phyloP scores from a whole-genome alignment of 2,888 invertebrate genomes.

The Pharmacophagus antenor region DNA sequence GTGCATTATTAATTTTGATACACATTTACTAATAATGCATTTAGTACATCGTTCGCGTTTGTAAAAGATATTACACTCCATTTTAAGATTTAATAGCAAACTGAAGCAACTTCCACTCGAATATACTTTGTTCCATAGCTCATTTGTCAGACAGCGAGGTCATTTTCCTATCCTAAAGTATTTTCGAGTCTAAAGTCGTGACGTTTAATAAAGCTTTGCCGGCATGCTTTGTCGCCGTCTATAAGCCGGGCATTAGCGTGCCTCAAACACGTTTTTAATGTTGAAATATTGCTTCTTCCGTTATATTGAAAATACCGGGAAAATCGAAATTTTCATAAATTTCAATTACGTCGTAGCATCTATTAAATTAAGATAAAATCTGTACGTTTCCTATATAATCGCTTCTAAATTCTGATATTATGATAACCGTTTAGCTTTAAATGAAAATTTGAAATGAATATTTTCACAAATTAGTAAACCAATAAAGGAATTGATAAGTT shows the following conservation, averaged over 20 bases:
- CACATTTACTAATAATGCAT: too few relatives aligned
- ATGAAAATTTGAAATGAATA: too few relatives aligned
- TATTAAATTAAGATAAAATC: too few relatives aligned
- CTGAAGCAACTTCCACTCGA: not conserved
- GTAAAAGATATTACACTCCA: too few relatives aligned
- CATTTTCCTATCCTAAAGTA: conserved; percentile 4
- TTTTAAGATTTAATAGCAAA: not conserved
- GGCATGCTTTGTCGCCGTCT: conserved; percentile 17
- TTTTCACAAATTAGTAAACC: too few relatives aligned
- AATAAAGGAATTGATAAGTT: too few relatives aligned
- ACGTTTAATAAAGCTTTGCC: conserved; percentile 24
- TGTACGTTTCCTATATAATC: too few relatives aligned
- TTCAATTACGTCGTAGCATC: not conserved
- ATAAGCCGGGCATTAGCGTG: conserved; percentile 5
- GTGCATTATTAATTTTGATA: too few relatives aligned
- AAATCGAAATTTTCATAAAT: not conserved
- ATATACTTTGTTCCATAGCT: not conserved
- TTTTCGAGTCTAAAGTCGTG: conserved; percentile 9
- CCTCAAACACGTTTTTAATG: conserved; percentile 13
- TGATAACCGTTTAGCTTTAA: too few relatives aligned
- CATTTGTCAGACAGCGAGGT: not conserved
- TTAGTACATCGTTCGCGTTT: too few relatives aligned
- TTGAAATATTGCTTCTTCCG: conserved; percentile 12
- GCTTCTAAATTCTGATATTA: too few relatives aligned
- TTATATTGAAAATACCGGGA: not conserved